Conservation (phyloP, 2,888 invertebrate genomes). For the Magallana nippona region DNA sequence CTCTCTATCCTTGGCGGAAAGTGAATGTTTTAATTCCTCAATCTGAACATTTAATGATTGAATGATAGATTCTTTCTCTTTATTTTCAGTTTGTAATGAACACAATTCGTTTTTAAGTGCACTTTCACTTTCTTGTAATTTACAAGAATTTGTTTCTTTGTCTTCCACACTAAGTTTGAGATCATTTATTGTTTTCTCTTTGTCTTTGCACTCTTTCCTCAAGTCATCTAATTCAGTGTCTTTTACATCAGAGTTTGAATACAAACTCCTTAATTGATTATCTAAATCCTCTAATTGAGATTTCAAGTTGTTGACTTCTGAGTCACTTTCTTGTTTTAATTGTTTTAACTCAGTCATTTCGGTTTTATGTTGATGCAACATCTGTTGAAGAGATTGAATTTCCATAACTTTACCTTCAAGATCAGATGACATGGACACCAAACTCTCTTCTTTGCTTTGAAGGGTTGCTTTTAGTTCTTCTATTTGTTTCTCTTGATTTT, state of each 20-base stretch:
- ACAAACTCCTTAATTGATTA: conserved; percentile 44
- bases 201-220: conserved; percentile 23
- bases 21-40: conserved; percentile 45
- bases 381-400: not conserved
- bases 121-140: not conserved
- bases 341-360: conserved; percentile 3
- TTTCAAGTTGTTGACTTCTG: conserved; percentile 16
- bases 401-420: conserved; percentile 25
- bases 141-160: not conserved
- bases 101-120: not conserved
- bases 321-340: not conserved
- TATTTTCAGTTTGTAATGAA: conserved; percentile 32
- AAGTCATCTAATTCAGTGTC: conserved; percentile 22
- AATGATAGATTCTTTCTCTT: conserved; percentile 23
- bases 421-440: not conserved
- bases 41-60: conserved; percentile 40
- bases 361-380: not conserved
- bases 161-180: conserved; percentile 33
- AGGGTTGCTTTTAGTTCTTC: not conserved
- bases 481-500: conserved; percentile 6
- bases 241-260: conserved; percentile 39
- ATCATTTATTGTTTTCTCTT: conserved; percentile 42
- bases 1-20: conserved; percentile 53
- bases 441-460: not conserved
- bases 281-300: conserved; percentile 17